Conservation (phyloP, 2,797 vertebrate genomes). For the Phrynocephalus vlangalii region DNA sequence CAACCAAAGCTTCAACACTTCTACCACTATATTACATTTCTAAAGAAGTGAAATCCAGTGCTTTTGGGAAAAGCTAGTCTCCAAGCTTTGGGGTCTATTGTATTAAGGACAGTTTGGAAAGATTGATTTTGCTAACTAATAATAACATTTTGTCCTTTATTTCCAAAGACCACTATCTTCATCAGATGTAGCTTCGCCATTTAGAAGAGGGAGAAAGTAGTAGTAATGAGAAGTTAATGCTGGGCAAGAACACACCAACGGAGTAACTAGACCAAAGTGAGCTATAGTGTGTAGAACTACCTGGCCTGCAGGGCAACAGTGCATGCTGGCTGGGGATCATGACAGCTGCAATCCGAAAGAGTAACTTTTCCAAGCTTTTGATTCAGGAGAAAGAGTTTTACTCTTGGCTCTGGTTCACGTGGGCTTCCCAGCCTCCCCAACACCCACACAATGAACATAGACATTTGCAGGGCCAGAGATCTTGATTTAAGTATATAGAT, state of each 20-base stretch:
- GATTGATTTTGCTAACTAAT: background rate
- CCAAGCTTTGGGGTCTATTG: background rate
- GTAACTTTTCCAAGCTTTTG: background rate
- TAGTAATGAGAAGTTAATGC: too few relatives aligned
- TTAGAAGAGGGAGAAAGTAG: too few relatives aligned
- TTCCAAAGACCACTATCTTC: too few relatives aligned
- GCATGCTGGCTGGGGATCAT: background rate
- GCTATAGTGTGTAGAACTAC: background rate
- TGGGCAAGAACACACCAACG: too few relatives aligned
- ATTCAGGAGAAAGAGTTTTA: background rate
- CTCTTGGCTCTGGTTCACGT: too few relatives aligned
- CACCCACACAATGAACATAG: background rate
- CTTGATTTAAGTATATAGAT: background rate
- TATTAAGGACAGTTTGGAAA: background rate
- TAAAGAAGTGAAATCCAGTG: background rate
- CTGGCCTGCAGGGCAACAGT: background rate
- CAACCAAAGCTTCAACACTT: background rate
- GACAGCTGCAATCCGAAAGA: too few relatives aligned
- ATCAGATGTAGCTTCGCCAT: too few relatives aligned
- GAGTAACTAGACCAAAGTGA: background rate
- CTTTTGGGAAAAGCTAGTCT: background rate
- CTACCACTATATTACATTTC: background rate
- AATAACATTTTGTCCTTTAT: too few relatives aligned
- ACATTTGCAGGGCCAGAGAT: background rate
- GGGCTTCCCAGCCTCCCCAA: background rate